A percentile compares a stretch with the other conserved stretches of the same genome.
Conservation (phyloP, 2,888 invertebrate species). For the Drosophila antonietae region DNA sequence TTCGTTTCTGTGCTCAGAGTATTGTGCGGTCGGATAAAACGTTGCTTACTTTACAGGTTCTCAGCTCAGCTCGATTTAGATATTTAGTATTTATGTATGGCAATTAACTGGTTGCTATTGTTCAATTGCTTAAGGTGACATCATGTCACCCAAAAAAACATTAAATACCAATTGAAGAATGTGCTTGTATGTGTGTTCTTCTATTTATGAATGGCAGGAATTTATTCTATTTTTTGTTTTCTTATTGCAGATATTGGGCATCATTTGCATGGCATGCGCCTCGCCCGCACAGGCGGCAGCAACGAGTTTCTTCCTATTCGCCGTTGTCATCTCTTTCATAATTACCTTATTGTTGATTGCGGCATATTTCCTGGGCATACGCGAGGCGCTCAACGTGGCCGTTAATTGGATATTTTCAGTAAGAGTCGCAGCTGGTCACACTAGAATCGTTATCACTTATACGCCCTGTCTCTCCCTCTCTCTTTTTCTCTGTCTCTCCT, state of each 20-base stretch:
- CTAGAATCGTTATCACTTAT: not conserved
- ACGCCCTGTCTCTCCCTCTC: not conserved
- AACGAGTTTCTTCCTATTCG: slow-evolving; percentile 94
- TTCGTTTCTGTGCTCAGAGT: not conserved
- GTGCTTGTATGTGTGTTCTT: not conserved
- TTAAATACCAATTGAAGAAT: slow-evolving; percentile 37
- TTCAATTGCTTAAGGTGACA: slow-evolving; percentile 53
- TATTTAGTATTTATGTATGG: slow-evolving; percentile 10
- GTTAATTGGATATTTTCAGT: slow-evolving; percentile 94
- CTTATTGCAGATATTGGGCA: slow-evolving; percentile 91
- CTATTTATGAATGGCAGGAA: slow-evolving; percentile 5
- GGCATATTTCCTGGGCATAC: slow-evolving; percentile 91
- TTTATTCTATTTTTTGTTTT: slow-evolving; percentile 35
- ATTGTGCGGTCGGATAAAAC: not conserved
- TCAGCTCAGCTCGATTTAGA: slow-evolving; percentile 7
- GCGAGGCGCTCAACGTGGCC: slow-evolving; percentile 91
- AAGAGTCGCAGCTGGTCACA: slow-evolving; percentile 83
- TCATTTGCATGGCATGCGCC: slow-evolving; percentile 93
- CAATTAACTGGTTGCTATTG: slow-evolving; percentile 23
- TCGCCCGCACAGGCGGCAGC: slow-evolving; percentile 88
- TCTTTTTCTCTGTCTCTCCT: slow-evolving; percentile 57
- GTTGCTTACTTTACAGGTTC: slow-evolving; percentile 3
- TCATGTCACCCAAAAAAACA: slow-evolving; percentile 33
- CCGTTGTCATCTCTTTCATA: slow-evolving; percentile 92
- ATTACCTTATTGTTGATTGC: slow-evolving; percentile 92